phyloP scores from a whole-genome alignment of 2,888 invertebrate species.

The Unio pictorum region DNA sequence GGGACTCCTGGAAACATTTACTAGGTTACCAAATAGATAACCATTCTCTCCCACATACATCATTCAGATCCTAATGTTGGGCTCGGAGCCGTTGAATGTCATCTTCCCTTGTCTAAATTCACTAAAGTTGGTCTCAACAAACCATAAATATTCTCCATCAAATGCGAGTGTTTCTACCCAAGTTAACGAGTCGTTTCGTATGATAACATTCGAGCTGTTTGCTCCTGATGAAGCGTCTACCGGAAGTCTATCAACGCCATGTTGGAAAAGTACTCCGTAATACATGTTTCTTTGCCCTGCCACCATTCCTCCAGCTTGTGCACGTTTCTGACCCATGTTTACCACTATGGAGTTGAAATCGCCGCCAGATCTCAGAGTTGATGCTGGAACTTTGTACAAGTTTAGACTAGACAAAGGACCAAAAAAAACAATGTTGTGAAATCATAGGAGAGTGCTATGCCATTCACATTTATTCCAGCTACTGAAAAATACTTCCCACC shows the following conservation, averaged over 20 bases:
- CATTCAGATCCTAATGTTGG: slow-evolving; percentile 30
- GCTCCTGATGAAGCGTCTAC: slow-evolving; percentile 3
- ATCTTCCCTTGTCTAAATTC: slow-evolving; percentile 14
- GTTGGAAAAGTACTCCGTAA: slow-evolving; percentile 22
- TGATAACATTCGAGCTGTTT: slow-evolving; percentile 6
- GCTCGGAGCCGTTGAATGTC: slow-evolving; percentile 13
- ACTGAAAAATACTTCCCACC: neutral
- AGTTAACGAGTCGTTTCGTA: slow-evolving; percentile 9
- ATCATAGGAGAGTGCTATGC: slow-evolving; percentile 35
- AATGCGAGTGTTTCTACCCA: slow-evolving; percentile 35
- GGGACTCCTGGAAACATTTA: no score
- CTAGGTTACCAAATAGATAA: slow-evolving; percentile 15
- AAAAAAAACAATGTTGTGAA: slow-evolving; percentile 24
- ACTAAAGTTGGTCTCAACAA: slow-evolving; percentile 24
- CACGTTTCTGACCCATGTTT: slow-evolving; percentile 20
- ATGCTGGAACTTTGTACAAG: slow-evolving; percentile 28
- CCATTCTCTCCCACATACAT: slow-evolving; percentile 20
- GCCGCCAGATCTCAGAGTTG: slow-evolving; percentile 8
- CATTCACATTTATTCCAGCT: slow-evolving; percentile 9
- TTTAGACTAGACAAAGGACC: slow-evolving; percentile 16
- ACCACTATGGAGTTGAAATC: slow-evolving; percentile 12
- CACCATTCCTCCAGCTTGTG: slow-evolving; percentile 32
- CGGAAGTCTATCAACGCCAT: slow-evolving; percentile 17
- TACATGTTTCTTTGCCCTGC: slow-evolving; percentile 18
- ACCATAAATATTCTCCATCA: slow-evolving; percentile 35